Conservation (phyloP, 2,797 vertebrate genomes). For the Betta splendens region DNA sequence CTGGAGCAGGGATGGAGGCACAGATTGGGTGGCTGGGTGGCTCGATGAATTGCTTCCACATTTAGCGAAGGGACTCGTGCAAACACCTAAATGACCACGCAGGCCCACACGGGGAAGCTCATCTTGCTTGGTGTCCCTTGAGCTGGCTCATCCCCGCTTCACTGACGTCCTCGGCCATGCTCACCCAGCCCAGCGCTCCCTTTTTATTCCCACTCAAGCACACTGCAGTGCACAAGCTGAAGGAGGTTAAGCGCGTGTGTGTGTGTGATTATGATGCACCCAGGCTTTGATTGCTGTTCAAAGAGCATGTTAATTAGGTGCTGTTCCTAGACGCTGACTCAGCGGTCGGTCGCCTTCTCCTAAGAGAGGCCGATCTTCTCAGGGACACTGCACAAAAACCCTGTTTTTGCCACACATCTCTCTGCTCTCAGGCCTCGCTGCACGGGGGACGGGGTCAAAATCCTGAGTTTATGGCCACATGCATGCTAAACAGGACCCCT, state of each 20-base stretch:
- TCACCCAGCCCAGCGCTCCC: slow-evolving; percentile 29
- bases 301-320: slow-evolving; percentile 63
- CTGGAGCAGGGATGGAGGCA: slow-evolving; percentile 29
- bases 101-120: slow-evolving; percentile 18
- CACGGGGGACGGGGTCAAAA: slow-evolving; percentile 56
- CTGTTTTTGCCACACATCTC: slow-evolving; percentile 48
- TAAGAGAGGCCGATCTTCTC: slow-evolving; percentile 33
- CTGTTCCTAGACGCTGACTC: slow-evolving; percentile 48
- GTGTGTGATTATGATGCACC: slow-evolving; percentile 39
- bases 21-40: slow-evolving; percentile 29
- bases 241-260: slow-evolving; percentile 16
- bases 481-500: slow-evolving; percentile 5
- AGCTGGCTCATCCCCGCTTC: slow-evolving; percentile 45
- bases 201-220: slow-evolving; percentile 26
- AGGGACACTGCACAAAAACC: slow-evolving; percentile 47
- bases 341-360: slow-evolving; percentile 31
- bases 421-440: slow-evolving; percentile 16
- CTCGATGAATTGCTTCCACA: slow-evolving; percentile 45
- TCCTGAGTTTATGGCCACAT: slow-evolving; percentile 14
- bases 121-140: slow-evolving; percentile 43
- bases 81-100: slow-evolving; percentile 7
- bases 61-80: slow-evolving; percentile 21
- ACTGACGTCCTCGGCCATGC: slow-evolving; percentile 22
- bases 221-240: slow-evolving; percentile 22
- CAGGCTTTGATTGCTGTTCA: slow-evolving; percentile 54